Base-by-base conservation (phyloP, 1,140 invertebrate genomes). In the Bactericera cockerelli region DNA sequence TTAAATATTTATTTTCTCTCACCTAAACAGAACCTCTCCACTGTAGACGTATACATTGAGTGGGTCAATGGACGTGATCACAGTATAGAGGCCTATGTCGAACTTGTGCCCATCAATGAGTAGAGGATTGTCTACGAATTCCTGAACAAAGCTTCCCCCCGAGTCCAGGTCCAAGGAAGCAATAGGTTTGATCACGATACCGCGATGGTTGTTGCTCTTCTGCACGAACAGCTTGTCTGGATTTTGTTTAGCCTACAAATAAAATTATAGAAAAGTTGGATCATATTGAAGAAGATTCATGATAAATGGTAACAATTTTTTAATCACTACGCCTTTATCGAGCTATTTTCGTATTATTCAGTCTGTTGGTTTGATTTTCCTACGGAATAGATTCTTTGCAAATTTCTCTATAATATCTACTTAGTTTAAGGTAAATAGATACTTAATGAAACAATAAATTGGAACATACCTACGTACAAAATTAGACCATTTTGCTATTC, bases 51-150 rank as follows among this genome's bases (percentile, higher is more conserved):
- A 98, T 0, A 88, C 79, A 65, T 92, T 76, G 1, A 98, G 70
- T 11, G 94, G 94, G 73, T 94, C 79, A 1, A 98, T 78, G 0
- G 90, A 94, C 0, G 93, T 96, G 1, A 97, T 74, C 1, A 89
- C 84, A 0, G 89, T 89, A 72, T 98, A 98, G 19, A 98, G 81
- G 16, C 94, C 94, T 69, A 98, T 91, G 70, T 98, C 94, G 75
- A 98, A 98, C 74, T 96, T 97, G 69, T 89, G 79, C 0, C 86
- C 87, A 68, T 89, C 87, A 2, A 92, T 79, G 14, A 88, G 71
- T 61, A 87, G 83, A 10, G 93, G 93, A 62, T 82, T 84, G 56
- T 85, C 77, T 19, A 88, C 77, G 70, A 84, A 98, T 70, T 94
- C 86, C 68, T 98, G 94, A 1, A 98, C 77, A 72, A 98, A 98